Conservation (phyloP, 2,797 vertebrate genomes). For the Anas acuta region DNA sequence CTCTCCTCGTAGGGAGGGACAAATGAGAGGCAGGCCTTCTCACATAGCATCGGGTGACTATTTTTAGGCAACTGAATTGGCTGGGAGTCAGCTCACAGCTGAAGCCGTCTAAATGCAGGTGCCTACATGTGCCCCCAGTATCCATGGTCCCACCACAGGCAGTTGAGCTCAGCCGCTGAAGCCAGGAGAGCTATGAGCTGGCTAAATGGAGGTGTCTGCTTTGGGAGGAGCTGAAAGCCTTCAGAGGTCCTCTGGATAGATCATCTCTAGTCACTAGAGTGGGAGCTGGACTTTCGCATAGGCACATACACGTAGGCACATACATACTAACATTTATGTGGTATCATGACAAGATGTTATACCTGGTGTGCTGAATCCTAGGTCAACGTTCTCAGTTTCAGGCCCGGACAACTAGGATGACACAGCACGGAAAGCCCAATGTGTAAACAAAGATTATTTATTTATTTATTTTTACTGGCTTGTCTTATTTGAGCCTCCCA, state of each 20-base stretch:
- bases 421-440: neutral
- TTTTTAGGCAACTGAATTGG: neutral
- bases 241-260: neutral
- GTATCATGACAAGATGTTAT: neutral
- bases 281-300: neutral
- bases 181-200: neutral
- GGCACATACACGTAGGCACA: neutral
- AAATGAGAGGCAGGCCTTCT: neutral
- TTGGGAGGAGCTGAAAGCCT: neutral
- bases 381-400: neutral
- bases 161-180: neutral
- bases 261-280: neutral
- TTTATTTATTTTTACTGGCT: neutral
- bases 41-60: fast-evolving
- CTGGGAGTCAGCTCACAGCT: neutral
- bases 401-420: neutral
- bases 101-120: neutral
- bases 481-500: neutral
- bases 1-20: neutral
- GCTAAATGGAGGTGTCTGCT: neutral
- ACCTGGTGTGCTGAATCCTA: neutral
- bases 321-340: fast-evolving
- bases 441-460: neutral
- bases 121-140: neutral
- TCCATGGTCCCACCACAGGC: neutral